Base-by-base conservation (phyloP, 2,797 vertebrate species). In the Neostethus bicornis region DNA sequence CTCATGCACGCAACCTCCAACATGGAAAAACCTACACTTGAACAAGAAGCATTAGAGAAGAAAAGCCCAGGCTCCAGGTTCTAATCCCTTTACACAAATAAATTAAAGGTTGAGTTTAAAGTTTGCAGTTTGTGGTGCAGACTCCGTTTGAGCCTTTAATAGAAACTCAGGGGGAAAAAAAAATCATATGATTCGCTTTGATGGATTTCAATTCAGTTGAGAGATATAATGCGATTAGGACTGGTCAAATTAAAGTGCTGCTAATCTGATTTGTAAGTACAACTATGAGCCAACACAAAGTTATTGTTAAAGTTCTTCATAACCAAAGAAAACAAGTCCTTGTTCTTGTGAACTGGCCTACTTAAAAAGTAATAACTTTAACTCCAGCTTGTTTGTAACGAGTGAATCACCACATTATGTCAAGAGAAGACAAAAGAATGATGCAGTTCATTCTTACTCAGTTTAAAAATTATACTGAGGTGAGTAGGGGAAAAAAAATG, bases 1-100 rank as follows among this genome's bases (percentile, higher is more conserved):
- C n/a, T n/a, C n/a, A n/a, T n/a, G n/a, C n/a, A 86, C 63, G 73
- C 81, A 50, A 79, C 81, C 39, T 61, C 62, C 55, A 31, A 75
- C 65, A 66, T 49, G 54, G n/a, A 77, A 47, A 61, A 37, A 43
- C 54, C 57, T 23, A 56, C 73, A 74, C 61, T 51, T 68, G 77
- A 80, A 66, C 77, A 19, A 2, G 5, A 12, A 5, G 11, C 12
- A 6, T 34, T n/a, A 7, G n/a, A 12, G 5, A 13, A 38, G 32
- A 34, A n/a, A 6, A 5, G 5, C 13, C 14, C 2, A 12, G 34
- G 9, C 16, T 19, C 1, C 19, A 11, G 31, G 29, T 32, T n/a
- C 13, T 32, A 31, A 12, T 14, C 4, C 31, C 4, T 32, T 31
- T 5, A 32, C 32, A 32, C 12, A 32, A 14, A 32, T 32, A 3